Conservation (phyloP, 1,140 invertebrate genomes). For the Gonatopus flavifemur region DNA sequence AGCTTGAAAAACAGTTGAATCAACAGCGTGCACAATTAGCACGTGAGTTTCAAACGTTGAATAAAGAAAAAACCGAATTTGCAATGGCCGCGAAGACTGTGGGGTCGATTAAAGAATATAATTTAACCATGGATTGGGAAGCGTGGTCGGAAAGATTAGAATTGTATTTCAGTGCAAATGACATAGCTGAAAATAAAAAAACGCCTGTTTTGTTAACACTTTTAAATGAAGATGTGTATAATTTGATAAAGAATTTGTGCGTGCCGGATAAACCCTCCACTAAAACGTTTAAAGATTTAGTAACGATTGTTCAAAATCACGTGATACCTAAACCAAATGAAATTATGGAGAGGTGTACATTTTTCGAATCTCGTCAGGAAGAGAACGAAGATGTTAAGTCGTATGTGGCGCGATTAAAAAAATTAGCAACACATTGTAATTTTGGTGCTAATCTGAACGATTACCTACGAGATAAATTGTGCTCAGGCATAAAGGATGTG, state of each 20-base stretch:
- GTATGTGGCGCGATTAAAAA: background rate
- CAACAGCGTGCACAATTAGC: background rate
- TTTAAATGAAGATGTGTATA: constrained; percentile 18
- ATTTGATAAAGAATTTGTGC: constrained; percentile 20
- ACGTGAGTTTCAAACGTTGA: background rate
- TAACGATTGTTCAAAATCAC: too few relatives aligned
- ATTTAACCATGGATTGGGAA: constrained; percentile 10
- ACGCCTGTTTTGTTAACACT: constrained; percentile 16
- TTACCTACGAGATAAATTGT: background rate
- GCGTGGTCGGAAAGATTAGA: constrained; percentile 18
- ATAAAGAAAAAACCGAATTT: background rate
- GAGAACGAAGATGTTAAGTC: background rate
- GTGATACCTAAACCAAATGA: constrained; percentile 16
- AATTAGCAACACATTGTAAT: background rate
- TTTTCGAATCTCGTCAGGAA: constrained; percentile 15
- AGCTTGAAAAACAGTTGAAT: too few relatives aligned
- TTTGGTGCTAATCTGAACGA: background rate
- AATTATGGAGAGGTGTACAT: constrained; percentile 21
- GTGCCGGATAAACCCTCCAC: constrained; percentile 7
- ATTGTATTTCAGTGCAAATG: constrained; percentile 10
- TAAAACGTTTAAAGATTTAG: background rate
- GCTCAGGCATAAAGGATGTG: background rate
- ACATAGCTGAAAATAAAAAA: constrained; percentile 2
- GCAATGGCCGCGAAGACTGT: background rate
- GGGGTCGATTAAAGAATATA: constrained; percentile 13